Evolutionary conservation across 2,113 vertebrate genomes (phyloP).

Genomic region (Edolisoma coerulescens): DNA sequence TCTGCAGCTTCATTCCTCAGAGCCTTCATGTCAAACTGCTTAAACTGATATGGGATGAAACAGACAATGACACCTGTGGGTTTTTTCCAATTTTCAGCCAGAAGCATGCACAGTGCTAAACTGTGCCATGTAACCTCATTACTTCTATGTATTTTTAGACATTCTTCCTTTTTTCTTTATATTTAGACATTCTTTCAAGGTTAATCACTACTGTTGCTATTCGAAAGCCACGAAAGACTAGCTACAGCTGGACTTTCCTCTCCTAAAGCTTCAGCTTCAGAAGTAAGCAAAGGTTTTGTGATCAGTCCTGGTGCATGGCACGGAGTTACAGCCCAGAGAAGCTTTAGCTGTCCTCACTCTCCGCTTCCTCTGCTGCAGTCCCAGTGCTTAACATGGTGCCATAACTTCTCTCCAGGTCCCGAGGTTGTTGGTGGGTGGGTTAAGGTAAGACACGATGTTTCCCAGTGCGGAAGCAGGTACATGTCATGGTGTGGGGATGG

Average conservation of each 20-base stretch:
- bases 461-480: rapidly evolving
- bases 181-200: not conserved
- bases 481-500: no score
- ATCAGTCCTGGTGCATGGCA: not conserved
- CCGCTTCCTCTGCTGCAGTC: not conserved
- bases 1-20: not conserved
- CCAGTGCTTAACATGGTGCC: rapidly evolving
- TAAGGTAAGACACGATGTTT: not conserved
- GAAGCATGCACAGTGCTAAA: not conserved
- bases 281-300: not conserved
- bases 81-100: not conserved
- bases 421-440: not conserved
- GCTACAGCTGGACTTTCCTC: not conserved
- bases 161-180: not conserved
- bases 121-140: not conserved
- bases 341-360: not conserved
- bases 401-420: not conserved
- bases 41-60: not conserved
- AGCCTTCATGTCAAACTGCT: not conserved
- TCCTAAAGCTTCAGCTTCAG: not conserved
- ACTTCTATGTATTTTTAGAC: not conserved
- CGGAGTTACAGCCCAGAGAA: not conserved
- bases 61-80: not conserved
- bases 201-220: not conserved
- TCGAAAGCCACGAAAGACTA: not conserved